Percentiles rank a stretch among this genome's conserved stretches.
These are phyloP conservation scores for Chionis minor DNA, from an alignment of 2,113 vertebrate species.

Conservation along the genomic window DNA sequence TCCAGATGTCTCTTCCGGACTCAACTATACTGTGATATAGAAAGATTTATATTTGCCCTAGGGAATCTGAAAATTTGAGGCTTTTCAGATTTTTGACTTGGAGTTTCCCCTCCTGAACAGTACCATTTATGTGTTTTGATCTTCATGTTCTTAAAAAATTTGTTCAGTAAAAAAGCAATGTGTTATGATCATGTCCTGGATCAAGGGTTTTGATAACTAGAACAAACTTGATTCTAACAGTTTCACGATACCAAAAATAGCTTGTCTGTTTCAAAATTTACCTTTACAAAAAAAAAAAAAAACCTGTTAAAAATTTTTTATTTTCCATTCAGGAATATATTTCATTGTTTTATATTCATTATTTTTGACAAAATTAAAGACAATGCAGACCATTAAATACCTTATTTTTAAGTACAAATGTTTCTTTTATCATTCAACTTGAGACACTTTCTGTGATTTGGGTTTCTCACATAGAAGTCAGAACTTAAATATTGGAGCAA, in stretches of 20 bases:
- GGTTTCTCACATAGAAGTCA: neutral
- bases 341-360: neutral
- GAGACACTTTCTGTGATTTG: neutral
- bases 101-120: neutral
- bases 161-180: neutral
- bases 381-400: neutral
- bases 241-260: neutral
- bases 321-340: neutral
- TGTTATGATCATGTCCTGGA: neutral
- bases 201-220: neutral
- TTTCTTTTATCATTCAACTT: neutral
- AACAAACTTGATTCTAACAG: neutral
- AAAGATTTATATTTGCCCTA: neutral
- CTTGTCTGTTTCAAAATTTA: neutral
- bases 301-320: neutral
- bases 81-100: neutral
- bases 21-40: neutral
- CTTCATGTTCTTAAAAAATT: neutral
- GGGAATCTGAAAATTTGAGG: neutral
- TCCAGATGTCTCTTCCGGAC: neutral
- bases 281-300: neutral
- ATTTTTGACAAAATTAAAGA: neutral
- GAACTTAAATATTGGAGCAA: fast-evolving
- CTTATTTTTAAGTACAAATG: neutral
- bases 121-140: neutral